phyloP scores from a whole-genome alignment of 92 coral and sea anemone species.

The Porites cylindrica region DNA sequence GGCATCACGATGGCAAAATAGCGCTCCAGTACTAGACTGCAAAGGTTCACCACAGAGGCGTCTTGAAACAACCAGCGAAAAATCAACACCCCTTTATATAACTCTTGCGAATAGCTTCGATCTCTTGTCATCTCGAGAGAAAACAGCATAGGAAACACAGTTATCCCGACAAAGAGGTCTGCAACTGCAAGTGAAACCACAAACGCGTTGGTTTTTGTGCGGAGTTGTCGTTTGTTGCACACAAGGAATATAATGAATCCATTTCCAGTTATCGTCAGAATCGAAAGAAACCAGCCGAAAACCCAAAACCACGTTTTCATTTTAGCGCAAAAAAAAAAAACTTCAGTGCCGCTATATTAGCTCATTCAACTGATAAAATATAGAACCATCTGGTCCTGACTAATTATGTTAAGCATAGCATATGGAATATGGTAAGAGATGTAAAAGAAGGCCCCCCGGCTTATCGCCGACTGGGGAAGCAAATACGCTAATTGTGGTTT shows the following conservation, averaged over 20 bases:
- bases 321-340: too few species aligned
- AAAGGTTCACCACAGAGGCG: neutral
- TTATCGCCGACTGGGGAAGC: too few species aligned
- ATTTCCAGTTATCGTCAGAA: neutral
- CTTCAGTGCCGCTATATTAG: too few species aligned
- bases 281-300: neutral
- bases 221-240: neutral
- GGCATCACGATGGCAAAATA: neutral
- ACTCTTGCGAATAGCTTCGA: neutral
- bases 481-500: too few species aligned
- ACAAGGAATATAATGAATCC: neutral
- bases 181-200: neutral
- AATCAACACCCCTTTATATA: neutral
- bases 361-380: too few species aligned
- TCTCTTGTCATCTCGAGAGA: neutral
- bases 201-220: neutral
- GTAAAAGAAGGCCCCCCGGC: too few species aligned
- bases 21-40: neutral
- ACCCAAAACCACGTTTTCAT: neutral
- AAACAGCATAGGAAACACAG: neutral
- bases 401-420: too few species aligned
- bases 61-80: neutral
- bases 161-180: neutral
- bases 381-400: too few species aligned
- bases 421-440: too few species aligned